Evolutionary conservation across 2,113 vertebrate species (phyloP).

Genomic region (Oryzias curvinotus): DNA sequence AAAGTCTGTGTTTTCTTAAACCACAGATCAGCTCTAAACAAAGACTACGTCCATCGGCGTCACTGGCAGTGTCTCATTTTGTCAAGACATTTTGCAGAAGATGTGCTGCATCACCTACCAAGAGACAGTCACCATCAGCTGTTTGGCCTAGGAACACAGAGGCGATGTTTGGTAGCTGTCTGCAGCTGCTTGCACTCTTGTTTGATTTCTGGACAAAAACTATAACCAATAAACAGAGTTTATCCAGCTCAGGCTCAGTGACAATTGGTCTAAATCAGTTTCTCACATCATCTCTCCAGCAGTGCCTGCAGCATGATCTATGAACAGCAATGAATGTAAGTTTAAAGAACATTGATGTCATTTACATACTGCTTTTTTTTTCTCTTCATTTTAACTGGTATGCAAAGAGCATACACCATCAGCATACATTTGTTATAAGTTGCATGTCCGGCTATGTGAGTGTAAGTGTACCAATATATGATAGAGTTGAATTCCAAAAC

Average conservation of each 20-base stretch:
- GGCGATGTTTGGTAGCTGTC: neutral
- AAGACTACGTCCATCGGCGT: neutral
- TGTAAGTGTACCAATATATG: too few relatives aligned
- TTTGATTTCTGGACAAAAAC: neutral
- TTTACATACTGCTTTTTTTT: too few relatives aligned
- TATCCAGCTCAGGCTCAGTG: constrained; percentile 9
- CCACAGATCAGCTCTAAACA: constrained; percentile 7
- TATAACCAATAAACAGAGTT: neutral
- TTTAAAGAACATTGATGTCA: too few relatives aligned
- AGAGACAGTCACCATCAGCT: neutral
- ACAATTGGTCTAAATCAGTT: constrained; percentile 14
- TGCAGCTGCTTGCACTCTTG: neutral
- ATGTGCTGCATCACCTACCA: neutral
- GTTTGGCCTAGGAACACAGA: constrained; percentile 5
- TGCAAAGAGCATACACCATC: too few relatives aligned
- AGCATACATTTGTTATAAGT: too few relatives aligned
- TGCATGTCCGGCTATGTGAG: too few relatives aligned
- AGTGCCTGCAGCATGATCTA: neutral
- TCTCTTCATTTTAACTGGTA: too few relatives aligned
- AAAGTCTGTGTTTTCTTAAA: constrained; percentile 8
- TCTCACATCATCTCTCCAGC: neutral
- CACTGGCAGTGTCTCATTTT: constrained; percentile 9
- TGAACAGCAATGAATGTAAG: too few relatives aligned
- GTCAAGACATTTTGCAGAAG: constrained; percentile 1
- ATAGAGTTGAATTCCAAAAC: too few relatives aligned